Conservation (phyloP, 2,113 vertebrate species). For the Heterotis niloticus region DNA sequence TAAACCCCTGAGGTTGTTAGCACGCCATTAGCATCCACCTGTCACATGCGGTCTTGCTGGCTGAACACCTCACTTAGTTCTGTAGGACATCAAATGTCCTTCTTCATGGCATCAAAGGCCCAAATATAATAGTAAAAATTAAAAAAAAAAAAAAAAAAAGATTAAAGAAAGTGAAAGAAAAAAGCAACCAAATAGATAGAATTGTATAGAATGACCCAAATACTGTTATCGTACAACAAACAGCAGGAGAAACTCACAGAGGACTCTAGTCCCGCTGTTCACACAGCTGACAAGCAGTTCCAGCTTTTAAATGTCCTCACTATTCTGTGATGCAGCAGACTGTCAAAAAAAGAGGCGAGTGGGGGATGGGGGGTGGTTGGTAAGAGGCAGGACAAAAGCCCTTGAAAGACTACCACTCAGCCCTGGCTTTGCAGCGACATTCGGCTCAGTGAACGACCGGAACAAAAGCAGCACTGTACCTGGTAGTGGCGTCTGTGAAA, state of each 20-base stretch:
- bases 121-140: background rate
- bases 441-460: conserved; percentile 65
- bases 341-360: conserved; percentile 39
- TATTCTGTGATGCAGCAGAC: conserved; percentile 45
- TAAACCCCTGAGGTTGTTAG: background rate
- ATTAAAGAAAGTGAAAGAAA: background rate
- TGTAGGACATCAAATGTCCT: background rate
- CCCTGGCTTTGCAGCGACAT: conserved; percentile 54
- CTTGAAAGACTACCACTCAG: conserved; percentile 65
- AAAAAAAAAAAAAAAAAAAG: conserved; percentile 7
- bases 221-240: background rate
- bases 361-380: background rate
- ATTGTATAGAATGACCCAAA: background rate
- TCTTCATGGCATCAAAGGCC: background rate
- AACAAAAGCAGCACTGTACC: conserved; percentile 91
- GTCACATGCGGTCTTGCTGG: background rate
- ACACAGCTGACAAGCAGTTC: conserved; percentile 45
- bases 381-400: conserved; percentile 53
- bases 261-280: conserved; percentile 1
- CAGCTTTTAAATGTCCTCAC: conserved; percentile 35
- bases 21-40: background rate
- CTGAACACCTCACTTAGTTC: conserved; percentile 2
- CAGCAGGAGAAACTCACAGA: conserved; percentile 7
- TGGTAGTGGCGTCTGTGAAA: conserved; percentile 68
- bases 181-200: background rate